Evolutionary conservation across 2,888 invertebrate species (phyloP), one percentile per base, ranked within the genome.

Genomic region (Sabatieria punctata): DNA sequence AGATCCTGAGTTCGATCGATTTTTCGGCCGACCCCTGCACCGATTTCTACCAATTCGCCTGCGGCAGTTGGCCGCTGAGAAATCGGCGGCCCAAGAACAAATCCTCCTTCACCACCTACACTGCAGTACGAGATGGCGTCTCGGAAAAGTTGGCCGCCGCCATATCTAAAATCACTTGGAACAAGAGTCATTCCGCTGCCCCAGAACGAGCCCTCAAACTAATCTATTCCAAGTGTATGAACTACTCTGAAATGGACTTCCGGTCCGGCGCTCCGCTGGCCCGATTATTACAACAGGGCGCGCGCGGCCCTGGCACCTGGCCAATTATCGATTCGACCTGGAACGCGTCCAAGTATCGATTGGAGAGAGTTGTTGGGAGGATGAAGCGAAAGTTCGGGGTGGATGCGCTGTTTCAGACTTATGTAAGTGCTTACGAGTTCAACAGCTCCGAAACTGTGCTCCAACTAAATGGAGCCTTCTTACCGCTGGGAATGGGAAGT

Each of bases 401-500:
- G 26, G 41, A 41, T 27, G 26, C 41, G 6, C 8, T 41, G 4
- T 15, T 41, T 4, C 26, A n/a, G 15, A 41, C 41, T 18, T 41
- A 41, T 23, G 26, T 27, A 8, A 4, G 26, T 18, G 41, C 41
- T 3, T 41, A 41, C 26, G 41, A 41, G n/a, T 27, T 41, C 2
- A 41, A 41, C 18, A 13, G 11, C 3, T 15, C 13, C 6, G 4
- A 23, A 39, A 3, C 39, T 4, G 15, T 39, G 4, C 22, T 39
- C 15, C 21, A 8, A 22, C 15, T 39, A 4, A 22, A 15, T 39
- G 39, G 39, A 39, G 8, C 6, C 22, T 22, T 39, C 22, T 21
- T 39, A 6, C 39, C 39, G 15, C 22, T 43, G 33, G 43, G 43
- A 4, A 18, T 43, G 43, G 43, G 43, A 19, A 43, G n/a, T 6